These are phyloP conservation scores for Thinocorus orbignyianus DNA, from an alignment of 2,113 vertebrate species.

Conservation along the genomic window DNA sequence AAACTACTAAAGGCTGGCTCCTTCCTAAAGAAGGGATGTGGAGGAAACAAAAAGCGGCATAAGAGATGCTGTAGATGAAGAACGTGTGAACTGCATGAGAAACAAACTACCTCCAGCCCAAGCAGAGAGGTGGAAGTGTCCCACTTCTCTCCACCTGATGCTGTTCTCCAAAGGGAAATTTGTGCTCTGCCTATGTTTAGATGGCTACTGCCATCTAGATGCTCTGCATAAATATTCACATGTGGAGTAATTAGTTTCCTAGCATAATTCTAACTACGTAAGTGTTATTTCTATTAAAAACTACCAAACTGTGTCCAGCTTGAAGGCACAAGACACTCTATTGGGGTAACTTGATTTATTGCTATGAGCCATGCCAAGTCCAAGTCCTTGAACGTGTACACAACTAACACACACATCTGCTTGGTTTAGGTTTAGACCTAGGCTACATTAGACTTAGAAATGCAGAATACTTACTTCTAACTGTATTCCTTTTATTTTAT, in stretches of 20 bases:
- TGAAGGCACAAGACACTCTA: neutral
- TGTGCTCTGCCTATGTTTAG: neutral
- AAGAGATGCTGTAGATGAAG: neutral
- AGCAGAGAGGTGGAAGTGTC: neutral
- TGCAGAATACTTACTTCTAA: slow-evolving; percentile 6
- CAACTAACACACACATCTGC: neutral
- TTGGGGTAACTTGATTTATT: neutral
- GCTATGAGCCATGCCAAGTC: neutral
- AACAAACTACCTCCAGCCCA: neutral
- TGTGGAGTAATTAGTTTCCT: neutral
- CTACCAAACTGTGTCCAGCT: neutral
- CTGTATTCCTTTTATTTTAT: neutral
- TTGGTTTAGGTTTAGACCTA: neutral
- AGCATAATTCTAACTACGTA: neutral
- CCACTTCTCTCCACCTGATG: neutral
- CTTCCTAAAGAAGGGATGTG: neutral
- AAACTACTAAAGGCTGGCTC: neutral
- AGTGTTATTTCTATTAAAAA: neutral
- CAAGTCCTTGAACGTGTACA: neutral
- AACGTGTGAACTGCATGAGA: neutral
- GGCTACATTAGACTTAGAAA: neutral
- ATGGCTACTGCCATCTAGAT: neutral
- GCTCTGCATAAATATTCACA: neutral
- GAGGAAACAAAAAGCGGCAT: neutral
- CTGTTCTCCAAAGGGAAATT: neutral